Evolutionary conservation across 2,888 invertebrate species (phyloP).

Genomic region (Stenoptilia bipunctidactyla): DNA sequence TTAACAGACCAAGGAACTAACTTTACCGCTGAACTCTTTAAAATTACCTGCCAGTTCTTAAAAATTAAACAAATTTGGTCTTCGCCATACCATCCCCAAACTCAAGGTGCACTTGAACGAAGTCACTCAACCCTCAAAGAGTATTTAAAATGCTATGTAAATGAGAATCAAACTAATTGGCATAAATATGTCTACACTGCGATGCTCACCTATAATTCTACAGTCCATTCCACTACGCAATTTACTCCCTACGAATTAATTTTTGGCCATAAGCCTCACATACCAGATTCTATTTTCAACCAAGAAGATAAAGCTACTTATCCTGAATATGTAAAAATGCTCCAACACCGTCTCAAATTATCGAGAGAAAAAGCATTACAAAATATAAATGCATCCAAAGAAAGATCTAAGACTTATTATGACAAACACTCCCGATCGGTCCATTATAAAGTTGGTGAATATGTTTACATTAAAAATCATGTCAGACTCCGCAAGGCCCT

Average conservation of each 20-base stretch:
- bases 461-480: conserved; percentile 17
- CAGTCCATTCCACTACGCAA: conserved; percentile 22
- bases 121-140: conserved; percentile 18
- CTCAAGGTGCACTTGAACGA: conserved; percentile 16
- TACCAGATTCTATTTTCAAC: conserved; percentile 9
- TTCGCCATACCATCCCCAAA: conserved; percentile 21
- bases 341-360: conserved; percentile 19
- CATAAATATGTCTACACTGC: conserved; percentile 21
- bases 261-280: conserved; percentile 21
- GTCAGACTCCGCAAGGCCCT: conserved; percentile 15
- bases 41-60: conserved; percentile 11
- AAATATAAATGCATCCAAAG: conserved; percentile 20
- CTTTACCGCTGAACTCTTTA: conserved; percentile 16
- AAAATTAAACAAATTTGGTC: conserved; percentile 18
- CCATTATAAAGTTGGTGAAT: conserved; percentile 14
- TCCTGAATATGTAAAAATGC: conserved; percentile 19
- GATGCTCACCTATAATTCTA: conserved; percentile 24
- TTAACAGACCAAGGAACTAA: conserved; percentile 33
- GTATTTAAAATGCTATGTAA: conserved; percentile 14
- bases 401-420: conserved; percentile 21
- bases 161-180: conserved; percentile 23
- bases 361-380: conserved; percentile 18
- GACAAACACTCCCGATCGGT: conserved; percentile 9
- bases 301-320: conserved; percentile 5
- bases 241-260: conserved; percentile 25